Evolutionary conservation across 2,113 vertebrate species (phyloP).

Genomic region (Antigone vipio): DNA sequence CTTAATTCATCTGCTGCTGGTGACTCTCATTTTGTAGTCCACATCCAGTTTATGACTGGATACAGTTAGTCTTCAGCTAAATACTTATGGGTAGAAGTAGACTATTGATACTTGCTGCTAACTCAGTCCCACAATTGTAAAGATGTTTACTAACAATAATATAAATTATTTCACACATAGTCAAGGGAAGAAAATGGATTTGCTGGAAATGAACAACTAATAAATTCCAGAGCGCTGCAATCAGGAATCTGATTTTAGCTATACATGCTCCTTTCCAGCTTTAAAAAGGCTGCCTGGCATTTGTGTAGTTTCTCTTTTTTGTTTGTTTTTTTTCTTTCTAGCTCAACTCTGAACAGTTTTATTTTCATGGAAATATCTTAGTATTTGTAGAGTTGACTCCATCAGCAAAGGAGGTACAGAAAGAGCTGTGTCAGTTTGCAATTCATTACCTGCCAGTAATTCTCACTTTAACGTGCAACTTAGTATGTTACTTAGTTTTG

Average conservation of each 20-base stretch:
- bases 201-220: background rate
- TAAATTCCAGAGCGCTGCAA: background rate
- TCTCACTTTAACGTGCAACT: background rate
- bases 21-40: background rate
- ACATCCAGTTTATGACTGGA: background rate
- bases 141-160: background rate
- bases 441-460: conserved; percentile 11
- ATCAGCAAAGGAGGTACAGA: background rate
- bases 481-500: conserved; percentile 25
- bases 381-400: background rate
- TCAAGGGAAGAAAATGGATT: background rate
- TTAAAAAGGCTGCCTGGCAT: background rate
- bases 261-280: background rate
- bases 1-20: background rate
- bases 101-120: background rate
- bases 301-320: background rate
- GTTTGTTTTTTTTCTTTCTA: background rate
- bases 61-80: background rate
- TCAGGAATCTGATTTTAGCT: background rate
- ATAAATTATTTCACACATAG: background rate
- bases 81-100: background rate
- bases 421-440: background rate
- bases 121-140: background rate
- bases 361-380: background rate
- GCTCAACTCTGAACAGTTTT: background rate